These are phyloP conservation scores for Haliclona indistincta DNA, from an alignment of 37 sponge, comb jelly and placozoan genomes.

Conservation along the genomic window DNA sequence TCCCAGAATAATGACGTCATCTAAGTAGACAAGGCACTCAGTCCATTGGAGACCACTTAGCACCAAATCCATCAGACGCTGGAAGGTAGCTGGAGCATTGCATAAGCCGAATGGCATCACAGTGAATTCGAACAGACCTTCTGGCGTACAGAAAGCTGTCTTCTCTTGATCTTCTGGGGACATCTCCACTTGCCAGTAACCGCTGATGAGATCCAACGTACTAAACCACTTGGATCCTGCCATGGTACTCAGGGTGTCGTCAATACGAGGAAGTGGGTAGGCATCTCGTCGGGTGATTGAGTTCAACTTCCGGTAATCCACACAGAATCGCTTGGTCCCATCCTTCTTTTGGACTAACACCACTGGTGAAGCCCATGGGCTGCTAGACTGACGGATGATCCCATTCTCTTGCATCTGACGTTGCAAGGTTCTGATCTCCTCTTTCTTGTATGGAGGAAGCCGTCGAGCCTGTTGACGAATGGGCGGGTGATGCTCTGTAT, in stretches of 20 bases:
- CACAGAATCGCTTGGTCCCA: conserved; percentile 14
- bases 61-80: conserved; percentile 8
- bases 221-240: conserved; percentile 8
- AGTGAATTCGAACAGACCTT: conserved; percentile 7
- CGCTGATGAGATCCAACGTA: conserved; percentile 10
- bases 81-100: conserved; percentile 16
- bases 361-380: conserved; percentile 33
- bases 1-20: conserved; percentile 11
- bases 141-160: conserved; percentile 24
- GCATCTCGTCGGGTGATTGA: conserved; percentile 10
- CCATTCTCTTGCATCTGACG: not conserved
- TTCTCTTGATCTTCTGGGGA: conserved; percentile 1
- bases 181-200: conserved; percentile 17
- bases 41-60: conserved; percentile 3
- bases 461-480: conserved; percentile 8
- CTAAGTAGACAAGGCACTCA: conserved; percentile 16
- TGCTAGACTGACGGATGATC: conserved; percentile 4
- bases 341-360: conserved; percentile 41
- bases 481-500: not conserved
- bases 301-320: conserved; percentile 29
- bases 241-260: conserved; percentile 11
- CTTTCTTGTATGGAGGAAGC: not conserved
- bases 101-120: conserved; percentile 30
- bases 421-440: not conserved
- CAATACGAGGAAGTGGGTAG: conserved; percentile 25